Conservation (phyloP, 30 jellyfish, hydroid and myxozoan species). For the Phacellophora camtschatica region DNA sequence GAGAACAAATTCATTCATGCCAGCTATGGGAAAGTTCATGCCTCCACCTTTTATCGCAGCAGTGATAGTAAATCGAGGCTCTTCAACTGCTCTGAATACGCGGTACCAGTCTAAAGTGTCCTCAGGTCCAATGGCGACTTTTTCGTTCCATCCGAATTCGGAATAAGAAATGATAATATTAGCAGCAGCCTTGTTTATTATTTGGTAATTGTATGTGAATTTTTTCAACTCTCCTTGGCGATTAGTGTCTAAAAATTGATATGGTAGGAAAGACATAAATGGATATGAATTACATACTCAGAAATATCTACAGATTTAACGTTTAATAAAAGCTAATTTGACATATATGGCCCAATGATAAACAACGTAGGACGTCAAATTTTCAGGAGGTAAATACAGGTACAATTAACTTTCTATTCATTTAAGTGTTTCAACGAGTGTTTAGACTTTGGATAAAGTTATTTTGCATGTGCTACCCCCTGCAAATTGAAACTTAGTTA, state of each 20-base stretch:
- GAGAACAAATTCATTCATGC: conserved; percentile 56
- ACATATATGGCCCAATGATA: too few species aligned
- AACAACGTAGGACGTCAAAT: too few species aligned
- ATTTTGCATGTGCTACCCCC: too few species aligned
- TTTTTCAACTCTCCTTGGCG: conserved; percentile 70
- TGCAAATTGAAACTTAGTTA: too few species aligned
- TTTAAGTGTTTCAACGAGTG: too few species aligned
- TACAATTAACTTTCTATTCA: too few species aligned
- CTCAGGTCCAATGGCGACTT: conserved; percentile 65
- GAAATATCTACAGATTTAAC: too few species aligned
- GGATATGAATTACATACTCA: too few species aligned
- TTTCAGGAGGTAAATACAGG: too few species aligned
- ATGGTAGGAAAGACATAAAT: too few species aligned
- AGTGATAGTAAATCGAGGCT: conserved; percentile 69
- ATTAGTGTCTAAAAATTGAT: conserved; percentile 23
- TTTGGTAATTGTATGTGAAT: conserved; percentile 76
- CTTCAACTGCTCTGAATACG: conserved; percentile 68
- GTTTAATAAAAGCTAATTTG: too few species aligned
- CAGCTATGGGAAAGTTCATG: conserved; percentile 75
- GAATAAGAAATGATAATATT: conserved; percentile 61
- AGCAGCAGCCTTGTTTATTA: conserved; percentile 73
- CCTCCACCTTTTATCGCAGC: conserved; percentile 67
- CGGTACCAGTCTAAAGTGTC: conserved; percentile 89
- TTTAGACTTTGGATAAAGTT: too few species aligned
- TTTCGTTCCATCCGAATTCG: conserved; percentile 93